Base-by-base conservation (phyloP, 2,797 vertebrate species). In the Gobio occitaniae region DNA sequence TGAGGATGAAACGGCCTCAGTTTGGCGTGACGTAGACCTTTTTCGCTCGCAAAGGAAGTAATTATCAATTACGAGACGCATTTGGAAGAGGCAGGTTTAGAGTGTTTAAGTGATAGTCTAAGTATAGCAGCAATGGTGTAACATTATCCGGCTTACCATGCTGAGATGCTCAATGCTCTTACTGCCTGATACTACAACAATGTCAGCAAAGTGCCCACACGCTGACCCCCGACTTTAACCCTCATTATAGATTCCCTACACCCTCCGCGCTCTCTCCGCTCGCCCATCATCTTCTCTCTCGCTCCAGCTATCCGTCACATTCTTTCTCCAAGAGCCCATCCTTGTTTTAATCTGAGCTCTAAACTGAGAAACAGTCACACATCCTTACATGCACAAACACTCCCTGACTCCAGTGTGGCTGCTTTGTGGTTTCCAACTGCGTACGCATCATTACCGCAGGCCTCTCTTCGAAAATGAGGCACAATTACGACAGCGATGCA, bases 401-500 rank as follows among this genome's bases (percentile, higher is more conserved):
- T 89, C 61, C 59, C 72, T 29, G 75, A 63, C 92, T 87, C n/a
- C 81, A 89, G 89, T 87, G 84, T 90, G 87, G 85, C 84, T 87
- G 91, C 85, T 89, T 87, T 89, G 84, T 90, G 90, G 93, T 93
- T 89, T 90, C 83, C 71, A 82, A 85, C 88, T 86, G 92, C 91
- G 88, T 90, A 85, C 88, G 91, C 88, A 80, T 93, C 93, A 94
- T 94, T 92, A 92, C 84, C 87, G 89, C 87, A 69, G 87, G 83
- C 87, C 88, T 89, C 90, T 91, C 93, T 91, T 90, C 87, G 91
- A 92, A 95, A 94, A 94, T 92, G 91, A 95, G 92, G 84, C 74
- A 78, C 92, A 90, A 93, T 94, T 94, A 94, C 91, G 90, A 92
- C 88, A 92, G 85, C 82, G 76, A 90, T 68, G 88, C 89, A 91